A percentile compares a stretch with the other conserved stretches of the same genome.
Evolutionary conservation across 1,140 invertebrate species (phyloP).

Genomic region (Drosophila bipectinata): DNA sequence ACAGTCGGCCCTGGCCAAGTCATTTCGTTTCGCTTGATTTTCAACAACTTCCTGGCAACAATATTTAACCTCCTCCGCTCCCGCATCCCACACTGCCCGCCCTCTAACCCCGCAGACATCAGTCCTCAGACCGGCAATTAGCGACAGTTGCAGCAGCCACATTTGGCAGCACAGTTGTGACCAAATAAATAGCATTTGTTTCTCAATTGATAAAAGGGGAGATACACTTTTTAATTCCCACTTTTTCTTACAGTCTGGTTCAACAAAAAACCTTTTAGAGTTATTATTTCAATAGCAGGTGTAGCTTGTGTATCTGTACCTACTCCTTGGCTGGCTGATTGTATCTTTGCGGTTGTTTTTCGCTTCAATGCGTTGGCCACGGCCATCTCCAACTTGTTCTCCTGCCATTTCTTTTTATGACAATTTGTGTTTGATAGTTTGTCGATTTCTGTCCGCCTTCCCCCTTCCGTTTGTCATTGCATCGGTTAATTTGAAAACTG

Average conservation of each 20-base stretch:
- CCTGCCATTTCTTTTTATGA: slow-evolving; percentile 55
- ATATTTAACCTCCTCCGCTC: slow-evolving; percentile 30
- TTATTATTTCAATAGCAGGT: slow-evolving; percentile 16
- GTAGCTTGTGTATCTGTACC: slow-evolving; percentile 6
- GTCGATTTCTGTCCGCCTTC: slow-evolving; percentile 25
- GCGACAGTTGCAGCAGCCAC: slow-evolving; percentile 70
- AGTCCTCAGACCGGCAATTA: slow-evolving; percentile 54
- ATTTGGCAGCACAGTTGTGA: slow-evolving; percentile 17
- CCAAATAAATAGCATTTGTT: slow-evolving; percentile 6
- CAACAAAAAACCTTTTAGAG: not conserved
- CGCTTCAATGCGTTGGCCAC: slow-evolving; percentile 32
- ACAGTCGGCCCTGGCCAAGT: slow-evolving; percentile 40
- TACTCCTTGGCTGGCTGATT: slow-evolving; percentile 7
- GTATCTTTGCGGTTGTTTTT: slow-evolving; percentile 55
- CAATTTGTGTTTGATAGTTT: slow-evolving; percentile 58
- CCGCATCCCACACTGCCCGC: slow-evolving; percentile 2
- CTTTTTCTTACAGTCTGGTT: not conserved
- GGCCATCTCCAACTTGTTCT: not conserved
- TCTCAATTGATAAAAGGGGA: not conserved
- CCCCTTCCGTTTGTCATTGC: slow-evolving; percentile 55
- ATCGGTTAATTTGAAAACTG: slow-evolving; percentile 74
- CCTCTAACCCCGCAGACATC: slow-evolving; percentile 36
- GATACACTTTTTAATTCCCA: no score
- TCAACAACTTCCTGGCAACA: slow-evolving; percentile 75
- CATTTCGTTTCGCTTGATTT: slow-evolving; percentile 80